Percentiles rank a stretch among this genome's conserved stretches.
phyloP scores from a whole-genome alignment of 2,888 invertebrate species.

The Agrochola lota region DNA sequence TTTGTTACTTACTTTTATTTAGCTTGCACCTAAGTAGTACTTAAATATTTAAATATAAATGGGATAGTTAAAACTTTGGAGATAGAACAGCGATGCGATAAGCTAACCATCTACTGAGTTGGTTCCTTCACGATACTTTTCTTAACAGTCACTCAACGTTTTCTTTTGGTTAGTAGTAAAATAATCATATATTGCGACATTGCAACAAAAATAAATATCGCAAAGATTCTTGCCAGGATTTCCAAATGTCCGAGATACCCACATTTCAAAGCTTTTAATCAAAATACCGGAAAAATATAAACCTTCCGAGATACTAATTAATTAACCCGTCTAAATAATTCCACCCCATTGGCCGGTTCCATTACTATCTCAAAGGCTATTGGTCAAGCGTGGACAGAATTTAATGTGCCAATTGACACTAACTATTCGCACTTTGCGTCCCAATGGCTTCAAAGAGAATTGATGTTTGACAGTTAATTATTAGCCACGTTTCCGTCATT shows the following conservation, averaged over 20 bases:
- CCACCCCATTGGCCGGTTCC: not conserved
- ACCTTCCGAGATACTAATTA: not conserved
- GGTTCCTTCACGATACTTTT: not conserved
- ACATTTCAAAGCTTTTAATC: not conserved
- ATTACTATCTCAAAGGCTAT: conserved; percentile 31
- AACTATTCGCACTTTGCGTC: conserved; percentile 13
- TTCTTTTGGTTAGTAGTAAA: not conserved
- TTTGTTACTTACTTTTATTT: not conserved
- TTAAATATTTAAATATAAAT: not conserved
- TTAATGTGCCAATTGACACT: conserved; percentile 9
- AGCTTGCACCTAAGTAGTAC: not conserved
- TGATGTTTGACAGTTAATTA: conserved; percentile 6
- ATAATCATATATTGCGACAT: not conserved
- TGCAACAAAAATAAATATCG: not conserved
- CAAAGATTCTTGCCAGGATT: not conserved
- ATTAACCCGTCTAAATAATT: conserved; percentile 12
- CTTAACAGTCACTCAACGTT: not conserved
- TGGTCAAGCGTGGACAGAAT: conserved; percentile 20
- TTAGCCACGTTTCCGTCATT: not conserved
- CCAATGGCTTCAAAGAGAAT: conserved; percentile 30
- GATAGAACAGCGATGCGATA: not conserved
- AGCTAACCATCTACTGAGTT: not conserved
- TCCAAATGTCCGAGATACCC: not conserved
- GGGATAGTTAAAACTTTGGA: not conserved
- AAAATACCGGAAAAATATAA: not conserved